Evolutionary conservation across 2,888 invertebrate genomes (phyloP), one percentile per base, ranked within the genome.

Genomic region (Orthosia cruda): DNA sequence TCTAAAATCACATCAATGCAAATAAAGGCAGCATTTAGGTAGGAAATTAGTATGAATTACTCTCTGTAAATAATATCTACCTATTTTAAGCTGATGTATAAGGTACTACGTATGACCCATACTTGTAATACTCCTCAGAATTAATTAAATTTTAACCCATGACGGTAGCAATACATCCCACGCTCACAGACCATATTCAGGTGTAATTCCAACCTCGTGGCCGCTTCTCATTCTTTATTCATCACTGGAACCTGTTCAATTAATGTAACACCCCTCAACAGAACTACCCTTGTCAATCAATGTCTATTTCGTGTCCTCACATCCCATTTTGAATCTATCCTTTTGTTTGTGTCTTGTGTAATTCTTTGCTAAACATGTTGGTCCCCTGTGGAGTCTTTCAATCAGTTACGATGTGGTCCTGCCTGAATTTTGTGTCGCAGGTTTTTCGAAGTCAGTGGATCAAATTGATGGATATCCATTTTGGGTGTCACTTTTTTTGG

Each of bases 241-340:
- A 89, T 86, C 80, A 84, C 79, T 63, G 71, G 81, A 80, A 81
- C 81, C 74, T 87, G 89, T 89, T 84, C 85, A 85, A 85, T 89
- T 87, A 87, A 84, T 77, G 80, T 78, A 66, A 87, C 88, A 88
- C 77, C 84, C 75, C 77, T 83, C 80, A 84, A 81, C 86, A 83
- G 84, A 74, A 68, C 61, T 78, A 89, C 89, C 89, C 89, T 87
- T 89, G 84, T 89, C 89, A 89, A 89, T 89, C 89, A 89, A 86
- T 71, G 88, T 89, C 89, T 78, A 78, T 80, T 83, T 82, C 67
- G 71, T 71, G 76, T 81, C 80, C 74, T 78, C 80, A 74, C 77
- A 83, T 80, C 58, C 74, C 69, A 58, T 63, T 82, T 72, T 64
- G 57, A 70, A 83, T 78, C 72, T 78, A 80, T 82, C 66, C 64